phyloP scores from a whole-genome alignment of 2,113 vertebrate species.

The Cnemophilus loriae region DNA sequence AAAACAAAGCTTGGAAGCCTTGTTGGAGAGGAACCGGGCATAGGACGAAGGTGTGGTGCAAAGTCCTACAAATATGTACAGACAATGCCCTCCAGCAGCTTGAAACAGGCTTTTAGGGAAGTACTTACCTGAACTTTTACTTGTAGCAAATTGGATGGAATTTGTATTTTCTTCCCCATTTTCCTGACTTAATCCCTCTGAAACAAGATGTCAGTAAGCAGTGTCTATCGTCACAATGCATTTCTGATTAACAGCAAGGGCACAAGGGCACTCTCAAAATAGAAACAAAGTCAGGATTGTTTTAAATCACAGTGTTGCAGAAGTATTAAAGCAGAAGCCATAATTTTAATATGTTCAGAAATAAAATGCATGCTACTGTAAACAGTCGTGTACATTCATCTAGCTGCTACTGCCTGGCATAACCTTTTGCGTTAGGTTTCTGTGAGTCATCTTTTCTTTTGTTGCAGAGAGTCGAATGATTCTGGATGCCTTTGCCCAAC shows the following conservation, averaged over 20 bases:
- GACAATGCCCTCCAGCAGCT: not conserved
- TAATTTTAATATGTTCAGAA: slow-evolving; percentile 36
- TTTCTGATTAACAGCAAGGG: slow-evolving; percentile 72
- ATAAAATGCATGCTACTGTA: slow-evolving; percentile 29
- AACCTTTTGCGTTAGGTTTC: slow-evolving; percentile 9
- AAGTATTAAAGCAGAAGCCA: slow-evolving; percentile 34
- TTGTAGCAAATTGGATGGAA: not conserved
- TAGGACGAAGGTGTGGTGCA: not conserved
- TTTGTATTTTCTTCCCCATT: slow-evolving; percentile 16
- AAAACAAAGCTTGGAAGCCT: not conserved
- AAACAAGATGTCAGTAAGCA: slow-evolving; percentile 8
- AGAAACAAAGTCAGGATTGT: slow-evolving; percentile 67
- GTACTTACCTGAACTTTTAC: not conserved
- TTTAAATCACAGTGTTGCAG: slow-evolving; percentile 55
- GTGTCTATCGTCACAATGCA: slow-evolving; percentile 32
- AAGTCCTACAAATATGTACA: not conserved
- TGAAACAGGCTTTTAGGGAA: not conserved
- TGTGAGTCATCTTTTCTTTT: slow-evolving; percentile 58
- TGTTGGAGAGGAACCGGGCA: not conserved
- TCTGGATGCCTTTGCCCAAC: slow-evolving; percentile 96
- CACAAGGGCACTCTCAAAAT: slow-evolving; percentile 67
- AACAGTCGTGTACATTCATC: not conserved
- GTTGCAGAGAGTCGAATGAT: slow-evolving; percentile 92
- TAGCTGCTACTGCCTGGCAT: not conserved
- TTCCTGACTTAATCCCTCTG: slow-evolving; percentile 21